These are phyloP conservation scores for Gari tellinella DNA, from an alignment of 2,888 invertebrate genomes.

Conservation along the genomic window DNA sequence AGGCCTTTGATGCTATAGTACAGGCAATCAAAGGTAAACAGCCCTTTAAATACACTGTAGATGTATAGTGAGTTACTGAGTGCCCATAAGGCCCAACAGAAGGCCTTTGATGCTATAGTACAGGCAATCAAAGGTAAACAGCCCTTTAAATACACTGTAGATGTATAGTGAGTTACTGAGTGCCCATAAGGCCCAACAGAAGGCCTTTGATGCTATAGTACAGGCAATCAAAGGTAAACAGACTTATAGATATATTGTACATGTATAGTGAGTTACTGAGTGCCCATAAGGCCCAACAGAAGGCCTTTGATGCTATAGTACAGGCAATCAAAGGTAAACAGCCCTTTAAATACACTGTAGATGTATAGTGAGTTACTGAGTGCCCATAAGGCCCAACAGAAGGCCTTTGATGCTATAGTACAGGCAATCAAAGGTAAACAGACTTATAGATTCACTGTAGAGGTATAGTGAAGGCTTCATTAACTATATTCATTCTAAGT, in stretches of 20 bases:
- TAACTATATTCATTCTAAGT: no score
- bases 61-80: constrained; percentile 94
- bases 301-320: constrained; percentile 53
- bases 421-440: constrained; percentile 54
- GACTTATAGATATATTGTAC: no score
- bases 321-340: constrained; percentile 54
- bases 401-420: constrained; percentile 53
- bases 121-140: constrained; percentile 51
- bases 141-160: no score
- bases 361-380: no score
- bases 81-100: constrained; percentile 90
- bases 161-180: no score
- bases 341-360: no score
- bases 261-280: no score
- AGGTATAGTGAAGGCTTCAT: no score
- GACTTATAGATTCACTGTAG: no score
- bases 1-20: constrained; percentile 51
- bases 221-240: constrained; percentile 54
- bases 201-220: constrained; percentile 53
- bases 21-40: constrained; percentile 51
- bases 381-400: constrained; percentile 90
- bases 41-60: no score
- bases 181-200: constrained; percentile 90
- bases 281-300: constrained; percentile 90
- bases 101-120: constrained; percentile 51